A percentile compares a stretch with the other conserved stretches of the same genome.
Evolutionary conservation across 30 jellyfish, hydroid and myxozoan genomes (phyloP).

Genomic region (Catostylus mosaicus): DNA sequence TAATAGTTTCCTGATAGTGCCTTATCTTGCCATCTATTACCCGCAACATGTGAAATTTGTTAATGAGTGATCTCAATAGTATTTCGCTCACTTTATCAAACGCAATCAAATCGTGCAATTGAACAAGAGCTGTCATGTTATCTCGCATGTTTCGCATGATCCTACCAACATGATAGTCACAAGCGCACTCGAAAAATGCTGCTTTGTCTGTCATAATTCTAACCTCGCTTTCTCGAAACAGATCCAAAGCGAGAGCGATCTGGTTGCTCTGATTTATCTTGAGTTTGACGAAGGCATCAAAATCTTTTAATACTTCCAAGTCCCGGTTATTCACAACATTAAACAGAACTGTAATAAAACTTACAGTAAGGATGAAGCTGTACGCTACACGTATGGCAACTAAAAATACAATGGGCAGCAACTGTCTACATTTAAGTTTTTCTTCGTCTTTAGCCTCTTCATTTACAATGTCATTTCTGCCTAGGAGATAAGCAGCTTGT

Average conservation of each 20-base stretch:
- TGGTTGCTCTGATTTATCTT: slow-evolving; percentile 54
- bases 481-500: slow-evolving; percentile 27
- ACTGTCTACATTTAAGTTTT: slow-evolving; percentile 20
- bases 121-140: slow-evolving; percentile 53
- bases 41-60: neutral
- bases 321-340: slow-evolving; percentile 14
- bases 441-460: slow-evolving; percentile 27
- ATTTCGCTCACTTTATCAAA: slow-evolving; percentile 39
- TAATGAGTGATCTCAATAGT: neutral
- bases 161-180: slow-evolving; percentile 56
- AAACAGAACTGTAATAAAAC: slow-evolving; percentile 27
- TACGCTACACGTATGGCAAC: slow-evolving; percentile 58
- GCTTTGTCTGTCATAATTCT: slow-evolving; percentile 55
- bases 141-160: slow-evolving; percentile 58
- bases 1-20: neutral
- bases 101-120: slow-evolving; percentile 46
- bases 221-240: slow-evolving; percentile 58
- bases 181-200: slow-evolving; percentile 65
- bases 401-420: slow-evolving; percentile 43
- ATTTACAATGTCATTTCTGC: slow-evolving; percentile 14
- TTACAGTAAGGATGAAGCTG: slow-evolving; percentile 45
- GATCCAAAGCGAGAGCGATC: slow-evolving; percentile 64
- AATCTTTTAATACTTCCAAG: slow-evolving; percentile 28
- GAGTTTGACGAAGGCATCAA: slow-evolving; percentile 9
- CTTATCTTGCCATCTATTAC: neutral